Conservation (phyloP, 2,113 vertebrate genomes). For the Xenopus borealis region DNA sequence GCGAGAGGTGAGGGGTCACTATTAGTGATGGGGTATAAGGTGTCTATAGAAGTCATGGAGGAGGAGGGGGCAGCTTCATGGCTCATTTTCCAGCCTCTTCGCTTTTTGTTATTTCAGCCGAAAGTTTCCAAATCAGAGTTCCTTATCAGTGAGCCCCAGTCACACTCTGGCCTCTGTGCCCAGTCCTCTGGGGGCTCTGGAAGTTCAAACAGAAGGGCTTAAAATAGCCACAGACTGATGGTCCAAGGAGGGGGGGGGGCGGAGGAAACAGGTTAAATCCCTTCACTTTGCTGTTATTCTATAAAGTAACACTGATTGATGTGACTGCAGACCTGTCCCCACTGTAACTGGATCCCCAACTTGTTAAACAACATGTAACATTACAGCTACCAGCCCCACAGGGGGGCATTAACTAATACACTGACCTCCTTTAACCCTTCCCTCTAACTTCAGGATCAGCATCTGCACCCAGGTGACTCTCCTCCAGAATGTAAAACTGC, state of each 20-base stretch:
- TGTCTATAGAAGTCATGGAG: constrained; percentile 19
- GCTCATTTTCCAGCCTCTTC: constrained; percentile 27
- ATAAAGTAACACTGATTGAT: constrained; percentile 26
- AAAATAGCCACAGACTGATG: constrained; percentile 37
- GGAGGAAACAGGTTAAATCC: too few relatives aligned
- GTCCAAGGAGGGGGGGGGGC: not conserved
- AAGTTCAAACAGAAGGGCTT: constrained; percentile 29
- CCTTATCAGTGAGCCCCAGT: constrained; percentile 30
- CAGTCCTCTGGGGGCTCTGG: not conserved
- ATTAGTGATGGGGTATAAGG: constrained; percentile 18
- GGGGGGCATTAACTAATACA: not conserved
- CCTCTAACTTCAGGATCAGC: too few relatives aligned
- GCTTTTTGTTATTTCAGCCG: constrained; percentile 37
- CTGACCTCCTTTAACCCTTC: not conserved
- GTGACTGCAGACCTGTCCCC: constrained; percentile 14
- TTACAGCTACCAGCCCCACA: constrained; percentile 17
- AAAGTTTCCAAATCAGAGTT: constrained; percentile 42
- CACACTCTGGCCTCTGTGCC: not conserved
- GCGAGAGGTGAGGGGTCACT: constrained; percentile 27
- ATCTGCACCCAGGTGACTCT: too few relatives aligned
- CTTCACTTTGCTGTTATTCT: too few relatives aligned
- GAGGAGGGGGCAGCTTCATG: not conserved
- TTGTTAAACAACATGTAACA: constrained; percentile 38
- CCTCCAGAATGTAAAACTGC: too few relatives aligned
- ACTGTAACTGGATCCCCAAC: constrained; percentile 26